Evolutionary conservation across 2,113 vertebrate genomes (phyloP), one percentile per base, ranked within the genome.

Genomic region (Menura novaehollandiae): DNA sequence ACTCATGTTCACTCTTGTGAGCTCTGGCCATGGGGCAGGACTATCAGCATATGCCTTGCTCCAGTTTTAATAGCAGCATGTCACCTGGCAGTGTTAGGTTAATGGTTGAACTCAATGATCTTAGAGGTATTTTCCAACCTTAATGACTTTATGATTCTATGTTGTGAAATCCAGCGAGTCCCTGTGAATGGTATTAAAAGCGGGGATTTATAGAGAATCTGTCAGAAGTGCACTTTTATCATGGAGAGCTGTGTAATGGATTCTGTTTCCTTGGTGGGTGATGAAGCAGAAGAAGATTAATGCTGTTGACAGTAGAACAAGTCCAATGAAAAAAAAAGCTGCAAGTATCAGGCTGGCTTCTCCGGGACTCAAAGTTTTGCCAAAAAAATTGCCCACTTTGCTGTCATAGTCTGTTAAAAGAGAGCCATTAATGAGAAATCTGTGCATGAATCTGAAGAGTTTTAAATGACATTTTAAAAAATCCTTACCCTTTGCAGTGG

Each of bases 261-360:
- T 93, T 89, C 59, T 97, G 49, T 69, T 97, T 89, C 88, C 95
- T 28, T 81, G 85, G 8, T 60, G 96, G 20, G 15, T 69, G 56
- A 98, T 4, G 21, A 96, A 43, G 56, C 95, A 72, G 21, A 95
- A 92, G 20, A 97, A 47, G 26, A 91, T 52, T 59, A 97, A 66
- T 3, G 75, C 77, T 74, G 89, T 17, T 8, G 73, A 63, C 62
- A 98, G 74, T 17, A 98, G 88, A 43, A 97, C 20, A 41, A 98
- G 91, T 60, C 98, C 98, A 7, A 96, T 47, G 77, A 90, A 84
- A 58, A 98, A 85, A 33, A 98, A 95, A 20, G 92, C 93, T 74
- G 97, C n/a, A 0, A 98, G 85, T 35, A 97, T 93, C 21, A 95
- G 62, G 74, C 91, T 97, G 79, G 97, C 96, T 89, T 98, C 97